These are phyloP conservation scores for Mamestra brassicae DNA, from an alignment of 2,888 invertebrate species.

Conservation along the genomic window DNA sequence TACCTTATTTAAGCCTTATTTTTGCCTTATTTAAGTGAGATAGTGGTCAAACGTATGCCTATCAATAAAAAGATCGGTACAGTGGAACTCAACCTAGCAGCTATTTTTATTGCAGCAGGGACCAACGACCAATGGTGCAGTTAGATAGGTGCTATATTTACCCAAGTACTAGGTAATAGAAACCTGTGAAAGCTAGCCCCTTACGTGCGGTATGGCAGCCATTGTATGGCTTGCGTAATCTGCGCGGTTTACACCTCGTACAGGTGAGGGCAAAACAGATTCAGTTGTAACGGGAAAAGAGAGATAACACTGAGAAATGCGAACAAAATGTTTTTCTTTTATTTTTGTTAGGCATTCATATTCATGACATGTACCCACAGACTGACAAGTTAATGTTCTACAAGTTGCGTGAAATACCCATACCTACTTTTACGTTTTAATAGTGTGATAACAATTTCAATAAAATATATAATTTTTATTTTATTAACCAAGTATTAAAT, in stretches of 20 bases:
- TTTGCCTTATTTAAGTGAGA: too few relatives aligned
- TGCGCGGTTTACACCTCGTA: conserved; percentile 38
- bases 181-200: conserved; percentile 19
- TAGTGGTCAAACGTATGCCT: too few relatives aligned
- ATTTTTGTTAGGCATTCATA: too few relatives aligned
- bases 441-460: not conserved
- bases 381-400: not conserved
- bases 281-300: not conserved
- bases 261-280: conserved; percentile 35
- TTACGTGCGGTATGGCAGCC: conserved; percentile 7
- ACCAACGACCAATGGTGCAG: conserved; percentile 10
- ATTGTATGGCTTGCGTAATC: conserved; percentile 46
- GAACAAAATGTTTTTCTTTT: too few relatives aligned
- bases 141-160: conserved; percentile 13
- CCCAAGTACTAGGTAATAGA: conserved; percentile 4
- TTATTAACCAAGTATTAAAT: not conserved
- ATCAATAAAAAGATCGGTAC: too few relatives aligned
- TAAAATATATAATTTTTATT: not conserved
- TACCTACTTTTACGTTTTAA: not conserved
- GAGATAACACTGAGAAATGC: not conserved
- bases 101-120: too few relatives aligned
- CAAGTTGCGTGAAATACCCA: not conserved
- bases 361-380: not conserved
- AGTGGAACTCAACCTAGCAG: too few relatives aligned
- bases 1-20: too few relatives aligned